A percentile compares a stretch with the other conserved stretches of the same genome.
phyloP scores from a whole-genome alignment of 64 coral and sea anemone species.

The Montipora foliosa region DNA sequence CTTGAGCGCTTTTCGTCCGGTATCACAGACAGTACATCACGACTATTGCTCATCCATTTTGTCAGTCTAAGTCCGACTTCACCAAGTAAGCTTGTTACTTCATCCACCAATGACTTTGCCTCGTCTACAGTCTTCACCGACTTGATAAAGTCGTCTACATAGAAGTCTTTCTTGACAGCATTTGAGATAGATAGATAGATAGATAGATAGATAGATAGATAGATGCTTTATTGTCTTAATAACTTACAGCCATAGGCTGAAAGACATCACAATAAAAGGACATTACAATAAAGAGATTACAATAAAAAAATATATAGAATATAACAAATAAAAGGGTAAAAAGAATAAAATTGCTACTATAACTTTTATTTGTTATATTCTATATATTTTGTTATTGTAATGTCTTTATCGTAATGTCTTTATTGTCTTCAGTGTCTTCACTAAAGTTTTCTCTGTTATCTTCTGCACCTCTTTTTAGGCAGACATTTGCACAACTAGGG shows the following conservation, averaged over 20 bases:
- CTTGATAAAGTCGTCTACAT: conserved; percentile 70
- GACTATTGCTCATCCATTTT: conserved; percentile 49
- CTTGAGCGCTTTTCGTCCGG: neutral
- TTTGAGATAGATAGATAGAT: neutral
- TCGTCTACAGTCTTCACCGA: conserved; percentile 18
- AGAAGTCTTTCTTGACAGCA: conserved; percentile 57
- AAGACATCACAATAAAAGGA: no score
- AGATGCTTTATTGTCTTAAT: no score
- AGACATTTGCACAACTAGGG: conserved; percentile 62
- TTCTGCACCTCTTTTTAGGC: conserved; percentile 36
- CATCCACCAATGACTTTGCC: neutral
- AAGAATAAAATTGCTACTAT: no score
- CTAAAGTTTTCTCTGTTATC: neutral
- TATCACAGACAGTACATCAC: neutral
- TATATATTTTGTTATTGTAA: no score
- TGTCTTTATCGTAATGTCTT: no score
- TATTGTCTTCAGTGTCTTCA: conserved; percentile 2
- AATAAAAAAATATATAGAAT: no score
- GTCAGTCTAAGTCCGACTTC: conserved; percentile 14
- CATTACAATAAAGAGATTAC: no score
- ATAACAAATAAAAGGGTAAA: no score
- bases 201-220: no score
- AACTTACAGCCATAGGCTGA: no score
- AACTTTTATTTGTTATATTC: no score
- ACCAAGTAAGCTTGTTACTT: no score